Conservation (phyloP, 2,888 invertebrate genomes). For the Antheraea assamensis region DNA sequence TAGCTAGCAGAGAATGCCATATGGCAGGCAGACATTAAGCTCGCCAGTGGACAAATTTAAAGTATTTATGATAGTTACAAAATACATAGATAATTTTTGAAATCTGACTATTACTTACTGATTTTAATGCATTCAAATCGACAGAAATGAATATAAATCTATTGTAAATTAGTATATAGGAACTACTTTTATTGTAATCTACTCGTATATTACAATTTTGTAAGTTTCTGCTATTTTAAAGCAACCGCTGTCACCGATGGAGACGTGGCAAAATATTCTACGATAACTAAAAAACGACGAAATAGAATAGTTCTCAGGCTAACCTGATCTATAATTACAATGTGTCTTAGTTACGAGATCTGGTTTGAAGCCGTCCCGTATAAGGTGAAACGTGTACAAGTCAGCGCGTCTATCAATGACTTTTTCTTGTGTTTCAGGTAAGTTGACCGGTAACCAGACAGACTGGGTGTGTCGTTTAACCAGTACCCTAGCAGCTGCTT, state of each 20-base stretch:
- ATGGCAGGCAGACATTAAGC: too few relatives aligned
- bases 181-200: background rate
- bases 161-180: too few relatives aligned
- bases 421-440: slow-evolving; percentile 52
- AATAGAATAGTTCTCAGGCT: background rate
- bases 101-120: too few relatives aligned
- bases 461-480: slow-evolving; percentile 27
- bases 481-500: slow-evolving; percentile 38
- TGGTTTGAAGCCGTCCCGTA: slow-evolving; percentile 15
- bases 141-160: too few relatives aligned
- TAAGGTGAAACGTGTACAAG: slow-evolving; percentile 24
- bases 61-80: too few relatives aligned
- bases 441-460: slow-evolving; percentile 35
- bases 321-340: background rate
- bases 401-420: slow-evolving; percentile 43
- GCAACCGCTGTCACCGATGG: background rate
- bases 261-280: background rate
- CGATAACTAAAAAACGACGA: background rate
- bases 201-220: too few relatives aligned
- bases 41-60: too few relatives aligned
- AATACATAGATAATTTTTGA: too few relatives aligned
- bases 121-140: too few relatives aligned
- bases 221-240: background rate
- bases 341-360: slow-evolving; percentile 3
- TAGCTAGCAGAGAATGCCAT: too few relatives aligned